Evolutionary conservation across 2,113 vertebrate species (phyloP).

Genomic region (Brachypodius melanocephalos): DNA sequence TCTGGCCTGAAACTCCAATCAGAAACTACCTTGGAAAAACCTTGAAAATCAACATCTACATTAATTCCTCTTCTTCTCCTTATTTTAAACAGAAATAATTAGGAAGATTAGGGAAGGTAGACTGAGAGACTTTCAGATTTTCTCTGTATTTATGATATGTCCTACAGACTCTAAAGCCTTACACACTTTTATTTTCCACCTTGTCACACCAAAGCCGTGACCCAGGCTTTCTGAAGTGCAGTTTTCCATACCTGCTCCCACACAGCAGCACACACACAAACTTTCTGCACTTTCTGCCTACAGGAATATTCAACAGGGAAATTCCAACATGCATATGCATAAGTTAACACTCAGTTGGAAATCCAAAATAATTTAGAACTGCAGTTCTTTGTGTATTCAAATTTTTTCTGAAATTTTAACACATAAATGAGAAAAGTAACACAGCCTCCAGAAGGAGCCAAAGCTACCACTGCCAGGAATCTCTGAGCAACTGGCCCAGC

Average conservation of each 20-base stretch:
- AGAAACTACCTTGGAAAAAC: slow-evolving; percentile 35
- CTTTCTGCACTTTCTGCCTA: not conserved
- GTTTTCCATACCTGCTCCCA: not conserved
- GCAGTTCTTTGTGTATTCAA: not conserved
- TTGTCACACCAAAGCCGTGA: not conserved
- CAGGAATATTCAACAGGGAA: slow-evolving; percentile 23
- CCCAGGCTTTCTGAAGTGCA: not conserved
- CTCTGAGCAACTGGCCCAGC: not conserved
- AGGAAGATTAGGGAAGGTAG: not conserved
- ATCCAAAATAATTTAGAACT: not conserved
- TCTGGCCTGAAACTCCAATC: not conserved
- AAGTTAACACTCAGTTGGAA: slow-evolving; percentile 2
- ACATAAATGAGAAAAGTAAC: not conserved
- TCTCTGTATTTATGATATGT: not conserved
- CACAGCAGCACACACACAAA: not conserved
- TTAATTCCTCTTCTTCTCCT: not conserved
- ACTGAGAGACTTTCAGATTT: not conserved
- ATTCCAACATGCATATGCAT: slow-evolving; percentile 20
- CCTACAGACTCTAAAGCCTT: not conserved
- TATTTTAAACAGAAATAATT: not conserved
- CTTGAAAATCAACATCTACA: slow-evolving; percentile 28
- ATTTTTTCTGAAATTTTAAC: not conserved
- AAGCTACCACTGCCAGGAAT: not conserved
- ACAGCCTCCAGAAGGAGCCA: not conserved
- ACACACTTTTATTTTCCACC: not conserved